Evolutionary conservation across 2,113 vertebrate genomes (phyloP).

Genomic region (Marmota flaviventris): DNA sequence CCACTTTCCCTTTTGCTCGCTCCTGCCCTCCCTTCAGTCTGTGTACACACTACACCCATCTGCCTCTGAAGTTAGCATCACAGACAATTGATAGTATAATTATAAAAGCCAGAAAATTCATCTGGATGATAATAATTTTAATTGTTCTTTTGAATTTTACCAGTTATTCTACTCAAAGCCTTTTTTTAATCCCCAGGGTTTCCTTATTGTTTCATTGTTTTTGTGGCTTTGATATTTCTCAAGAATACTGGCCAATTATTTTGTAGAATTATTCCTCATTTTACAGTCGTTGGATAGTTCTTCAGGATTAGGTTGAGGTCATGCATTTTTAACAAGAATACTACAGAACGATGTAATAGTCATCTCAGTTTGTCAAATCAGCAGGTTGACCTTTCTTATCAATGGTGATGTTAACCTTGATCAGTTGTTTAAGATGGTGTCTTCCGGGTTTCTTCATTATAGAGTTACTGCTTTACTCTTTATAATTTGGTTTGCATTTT

Average conservation of each 20-base stretch:
- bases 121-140: not conserved
- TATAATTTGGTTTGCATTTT: slow-evolving; percentile 9
- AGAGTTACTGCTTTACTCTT: not conserved
- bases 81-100: not conserved
- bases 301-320: not conserved
- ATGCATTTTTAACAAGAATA: not conserved
- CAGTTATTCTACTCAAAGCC: not conserved
- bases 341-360: not conserved
- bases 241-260: not conserved
- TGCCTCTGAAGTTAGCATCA: not conserved
- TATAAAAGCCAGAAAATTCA: not conserved
- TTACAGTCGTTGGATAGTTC: not conserved
- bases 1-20: no score
- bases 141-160: not conserved
- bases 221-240: not conserved
- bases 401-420: not conserved
- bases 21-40: not conserved
- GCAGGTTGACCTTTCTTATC: not conserved
- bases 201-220: not conserved
- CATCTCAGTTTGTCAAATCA: not conserved
- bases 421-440: not conserved
- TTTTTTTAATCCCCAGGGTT: not conserved
- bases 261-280: not conserved
- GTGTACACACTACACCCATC: not conserved
- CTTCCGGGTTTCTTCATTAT: not conserved